Evolutionary conservation across 2,888 invertebrate genomes (phyloP), one percentile per base, ranked within the genome.

Genomic region (Drosophila neotestacea): DNA sequence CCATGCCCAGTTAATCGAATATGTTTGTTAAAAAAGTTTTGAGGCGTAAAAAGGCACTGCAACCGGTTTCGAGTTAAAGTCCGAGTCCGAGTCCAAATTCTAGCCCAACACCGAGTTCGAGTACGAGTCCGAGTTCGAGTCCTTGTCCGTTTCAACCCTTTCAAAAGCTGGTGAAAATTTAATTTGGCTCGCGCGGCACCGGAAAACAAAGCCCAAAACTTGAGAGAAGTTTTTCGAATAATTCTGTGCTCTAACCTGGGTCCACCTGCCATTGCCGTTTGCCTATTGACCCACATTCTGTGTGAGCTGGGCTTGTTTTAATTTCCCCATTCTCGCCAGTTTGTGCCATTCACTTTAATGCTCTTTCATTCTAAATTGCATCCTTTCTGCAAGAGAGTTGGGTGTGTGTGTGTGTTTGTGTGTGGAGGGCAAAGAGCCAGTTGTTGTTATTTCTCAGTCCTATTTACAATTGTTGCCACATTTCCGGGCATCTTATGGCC

Each of bases 1-100:
- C 74, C 70, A 22, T 11, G 61, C 50, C 71, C 73, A 83, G 85
- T 82, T 81, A 87, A 87, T 87, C 88, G 86, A 87, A 87, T 88
- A 88, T 87, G 81, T 86, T 86, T 87, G 86, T 85, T 82, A 82
- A 77, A 84, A 85, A 83, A 83, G 77, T 85, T 84, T 72, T 79
- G 65, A 82, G 84, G 84, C 85, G 81, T 80, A 83, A 85, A 85
- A 85, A 83, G 81, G 86, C 77, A 77, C 46, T 59, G 67, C 63
- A 64, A 50, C 41, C 47, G 39, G 38, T 51, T 38, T 36, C 0
- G 22, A 22, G 22, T 22, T 22, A 2, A 3, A 22, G 22, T 32
- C 32, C 5, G 6, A 30, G 30, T 30, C 30, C 30, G 6, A 30
- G 30, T 30, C 30, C 30, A 7, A 30, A 5, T 30, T 6, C 30